These are phyloP conservation scores for Sialis fuliginosa DNA, from an alignment of 2,888 invertebrate genomes.

Conservation along the genomic window DNA sequence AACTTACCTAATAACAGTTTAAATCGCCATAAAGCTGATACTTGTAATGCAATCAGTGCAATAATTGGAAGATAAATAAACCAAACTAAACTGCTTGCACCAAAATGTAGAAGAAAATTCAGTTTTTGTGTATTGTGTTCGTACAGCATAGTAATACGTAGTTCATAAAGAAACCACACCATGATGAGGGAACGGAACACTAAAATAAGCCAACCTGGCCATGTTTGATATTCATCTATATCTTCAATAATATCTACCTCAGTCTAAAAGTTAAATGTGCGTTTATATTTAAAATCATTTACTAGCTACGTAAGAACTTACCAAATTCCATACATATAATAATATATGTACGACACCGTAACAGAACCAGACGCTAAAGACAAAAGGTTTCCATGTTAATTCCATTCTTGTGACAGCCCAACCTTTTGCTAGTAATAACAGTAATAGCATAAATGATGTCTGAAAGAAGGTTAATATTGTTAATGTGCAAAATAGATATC, in stretches of 20 bases:
- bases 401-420: conserved; percentile 90
- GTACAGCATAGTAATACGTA: conserved; percentile 59
- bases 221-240: conserved; percentile 92
- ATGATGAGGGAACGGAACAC: conserved; percentile 71
- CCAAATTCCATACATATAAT: conserved; percentile 92
- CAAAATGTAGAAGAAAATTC: conserved; percentile 89
- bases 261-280: conserved; percentile 39
- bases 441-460: conserved; percentile 85
- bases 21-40: conserved; percentile 89
- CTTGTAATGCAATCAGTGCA: conserved; percentile 80
- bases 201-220: conserved; percentile 92
- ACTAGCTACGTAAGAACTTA: conserved; percentile 29
- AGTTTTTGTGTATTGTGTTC: conserved; percentile 70
- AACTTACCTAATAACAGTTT: conserved; percentile 72
- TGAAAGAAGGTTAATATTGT: conserved; percentile 24
- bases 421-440: conserved; percentile 85
- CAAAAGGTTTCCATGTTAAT: conserved; percentile 67
- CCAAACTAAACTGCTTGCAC: conserved; percentile 95
- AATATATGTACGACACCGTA: conserved; percentile 83
- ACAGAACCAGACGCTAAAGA: conserved; percentile 78
- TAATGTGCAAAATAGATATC: neutral
- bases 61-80: conserved; percentile 92
- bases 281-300: neutral
- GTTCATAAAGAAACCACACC: conserved; percentile 71
- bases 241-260: conserved; percentile 93